Base-by-base conservation (phyloP, 2,113 vertebrate species). In the Anhinga anhinga region DNA sequence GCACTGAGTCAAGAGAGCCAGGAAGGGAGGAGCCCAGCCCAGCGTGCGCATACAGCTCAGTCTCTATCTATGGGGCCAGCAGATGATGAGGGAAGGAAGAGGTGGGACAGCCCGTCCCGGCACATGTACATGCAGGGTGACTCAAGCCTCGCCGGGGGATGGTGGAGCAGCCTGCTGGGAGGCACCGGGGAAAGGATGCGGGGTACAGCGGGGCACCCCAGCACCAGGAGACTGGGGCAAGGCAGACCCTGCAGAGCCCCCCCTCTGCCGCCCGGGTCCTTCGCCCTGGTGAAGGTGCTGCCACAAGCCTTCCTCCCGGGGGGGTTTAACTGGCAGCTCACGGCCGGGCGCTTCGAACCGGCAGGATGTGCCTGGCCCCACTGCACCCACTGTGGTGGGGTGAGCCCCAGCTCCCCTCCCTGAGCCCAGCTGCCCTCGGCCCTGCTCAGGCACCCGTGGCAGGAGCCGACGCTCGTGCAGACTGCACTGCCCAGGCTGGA, bases 1-100 rank as follows among this genome's bases (percentile, higher is more conserved):
- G 93, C 67, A 34, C 86, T 96, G 96, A 97, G 84, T 95, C 92
- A 96, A 23, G 9, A 11, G 45, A 34, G 80, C 21, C 32, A 55
- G 76, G 74, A 10, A 69, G 86, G 94, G 93, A 90, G 90, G 82
- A 52, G 79, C 65, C 69, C 94, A 5, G 61, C n/a, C 45, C 5
- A 40, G 38, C 38, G 38, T 40, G 32, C 73, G 78, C 36, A 40
- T 30, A 61, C 1, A 36, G 80, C 65, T 32, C 65, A 9, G 27
- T 62, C 94, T 32, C 65, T 10, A 30, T 62, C 94, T 69, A 8
- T 12, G 80, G 83, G 83, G 69, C 76, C 12, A 3, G 27, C 2
- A 45, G 9, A 72, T 32, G 42, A 74, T 1, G 19, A 32, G 73
- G 62, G 80, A 70, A 93, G 95, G 94, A 89, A 95, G 93, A 81